These are phyloP conservation scores for Eulemur macaco DNA, from an alignment of 2,113 vertebrate genomes.

Conservation along the genomic window DNA sequence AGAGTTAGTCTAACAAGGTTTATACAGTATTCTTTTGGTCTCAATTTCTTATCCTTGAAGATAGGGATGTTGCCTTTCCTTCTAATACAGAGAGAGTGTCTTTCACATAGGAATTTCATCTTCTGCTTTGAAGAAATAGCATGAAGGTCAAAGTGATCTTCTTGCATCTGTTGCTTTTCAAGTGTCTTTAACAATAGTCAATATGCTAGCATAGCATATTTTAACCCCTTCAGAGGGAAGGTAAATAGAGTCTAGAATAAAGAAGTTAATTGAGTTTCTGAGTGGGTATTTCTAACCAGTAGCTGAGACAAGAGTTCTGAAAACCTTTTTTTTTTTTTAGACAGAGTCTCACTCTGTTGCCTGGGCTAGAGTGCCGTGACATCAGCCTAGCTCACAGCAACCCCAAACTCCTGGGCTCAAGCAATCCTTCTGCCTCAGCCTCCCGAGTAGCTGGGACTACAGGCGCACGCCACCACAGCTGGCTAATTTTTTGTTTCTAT, in stretches of 20 bases:
- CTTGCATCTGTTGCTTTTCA: neutral
- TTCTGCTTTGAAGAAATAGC: neutral
- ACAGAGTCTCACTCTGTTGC: too few species aligned
- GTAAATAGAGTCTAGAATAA: neutral
- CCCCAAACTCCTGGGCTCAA: too few species aligned
- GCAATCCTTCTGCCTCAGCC: too few species aligned
- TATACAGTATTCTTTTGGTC: neutral
- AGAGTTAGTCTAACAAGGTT: neutral
- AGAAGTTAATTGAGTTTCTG: slow-evolving; percentile 24
- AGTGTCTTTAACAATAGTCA: neutral
- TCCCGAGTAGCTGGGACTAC: too few species aligned
- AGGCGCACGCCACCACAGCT: too few species aligned
- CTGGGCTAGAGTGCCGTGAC: too few species aligned
- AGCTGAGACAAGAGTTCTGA: neutral
- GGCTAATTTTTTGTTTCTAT: too few species aligned
- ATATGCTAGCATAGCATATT: neutral
- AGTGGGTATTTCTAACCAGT: neutral
- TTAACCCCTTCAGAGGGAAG: neutral
- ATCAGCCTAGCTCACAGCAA: too few species aligned
- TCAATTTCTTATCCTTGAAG: neutral
- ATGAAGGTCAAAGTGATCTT: neutral
- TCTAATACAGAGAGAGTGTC: neutral
- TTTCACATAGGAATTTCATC: neutral
- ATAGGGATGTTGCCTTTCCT: neutral
- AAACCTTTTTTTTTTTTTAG: neutral